These are phyloP conservation scores for Palloptera scutellata DNA, from an alignment of 2,888 invertebrate species.

Conservation along the genomic window DNA sequence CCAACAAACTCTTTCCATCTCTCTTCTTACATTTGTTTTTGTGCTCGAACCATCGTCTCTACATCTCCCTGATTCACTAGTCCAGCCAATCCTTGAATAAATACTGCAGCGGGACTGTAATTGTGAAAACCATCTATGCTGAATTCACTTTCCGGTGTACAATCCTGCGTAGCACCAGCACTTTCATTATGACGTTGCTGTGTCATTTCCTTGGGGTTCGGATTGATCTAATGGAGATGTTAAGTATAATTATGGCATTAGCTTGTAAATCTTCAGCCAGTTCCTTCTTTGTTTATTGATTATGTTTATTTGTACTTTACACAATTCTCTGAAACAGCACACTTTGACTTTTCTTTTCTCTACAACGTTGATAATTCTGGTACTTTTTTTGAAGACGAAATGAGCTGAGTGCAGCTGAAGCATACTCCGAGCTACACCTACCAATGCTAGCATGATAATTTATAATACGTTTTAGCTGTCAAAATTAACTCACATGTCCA, in stretches of 20 bases:
- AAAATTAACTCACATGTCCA: too few relatives aligned
- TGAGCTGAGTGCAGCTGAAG: too few relatives aligned
- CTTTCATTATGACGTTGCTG: not conserved
- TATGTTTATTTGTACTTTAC: not conserved
- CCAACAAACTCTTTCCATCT: not conserved
- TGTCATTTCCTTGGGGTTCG: too few relatives aligned
- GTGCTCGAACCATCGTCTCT: constrained; percentile 86
- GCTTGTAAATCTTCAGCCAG: not conserved
- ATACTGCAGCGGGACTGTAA: constrained; percentile 84
- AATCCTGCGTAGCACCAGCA: constrained; percentile 28
- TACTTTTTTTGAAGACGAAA: too few relatives aligned
- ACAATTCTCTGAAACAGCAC: not conserved
- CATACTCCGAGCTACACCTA: too few relatives aligned
- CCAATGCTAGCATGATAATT: too few relatives aligned
- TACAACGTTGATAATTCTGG: too few relatives aligned
- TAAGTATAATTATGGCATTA: too few relatives aligned
- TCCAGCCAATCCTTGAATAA: constrained; percentile 90
- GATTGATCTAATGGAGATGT: too few relatives aligned
- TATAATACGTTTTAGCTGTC: too few relatives aligned
- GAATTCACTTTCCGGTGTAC: constrained; percentile 42
- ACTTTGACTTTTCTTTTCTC: too few relatives aligned
- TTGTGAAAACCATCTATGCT: constrained; percentile 41
- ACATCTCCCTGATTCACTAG: constrained; percentile 92
- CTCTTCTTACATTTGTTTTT: constrained; percentile 84
- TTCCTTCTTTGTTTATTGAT: not conserved